Evolutionary conservation across 2,113 vertebrate species (phyloP), one percentile per base, ranked within the genome.

Genomic region (Nothoprocta pentlandii): DNA sequence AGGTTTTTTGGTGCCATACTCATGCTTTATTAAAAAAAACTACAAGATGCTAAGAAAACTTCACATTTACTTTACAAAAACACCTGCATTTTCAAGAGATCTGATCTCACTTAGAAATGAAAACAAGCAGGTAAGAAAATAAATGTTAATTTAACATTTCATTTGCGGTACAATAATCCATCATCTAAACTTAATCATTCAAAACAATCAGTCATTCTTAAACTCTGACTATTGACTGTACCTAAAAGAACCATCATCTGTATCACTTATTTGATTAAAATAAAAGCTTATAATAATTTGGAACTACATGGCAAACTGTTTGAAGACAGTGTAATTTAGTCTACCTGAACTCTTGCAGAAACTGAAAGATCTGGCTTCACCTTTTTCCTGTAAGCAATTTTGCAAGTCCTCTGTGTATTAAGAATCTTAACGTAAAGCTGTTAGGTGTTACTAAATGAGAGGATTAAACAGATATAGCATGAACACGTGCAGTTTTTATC

Each of bases 11-110:
- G 90, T 97, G 95, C 93, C 90, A 95, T 56, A 90, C 23, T 94
- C 86, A 93, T 94, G 88, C 92, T 97, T 97, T 97, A 97, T 97
- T 92, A 90, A 95, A 90, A 75, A 47, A 62, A 47, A 11, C 85
- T 90, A 94, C 73, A 97, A 59, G 92, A 90, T 36, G n/a, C 85
- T 93, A 94, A 80, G 69, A 20, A 54, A 76, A 93, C 79, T 79
- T 94, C 93, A 95, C 85, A 42, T 92, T 92, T 84, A 71, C 53
- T 95, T 95, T 84, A 95, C 73, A 92, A 90, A 95, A 95, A 95
- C 78, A 74, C 68, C 77, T 94, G 92, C 94, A 84, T 70, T 67
- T 85, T 83, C 39, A 85, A 83, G 93, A 90, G 61, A 92, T 79
- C 66, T 81, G 58, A 86, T 79, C 92, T 93, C 80, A 47, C 39